Percentiles rank a stretch among this genome's conserved stretches.
These are phyloP conservation scores for Leptonema lineaticorne DNA, from an alignment of 1,140 invertebrate genomes.

Conservation along the genomic window DNA sequence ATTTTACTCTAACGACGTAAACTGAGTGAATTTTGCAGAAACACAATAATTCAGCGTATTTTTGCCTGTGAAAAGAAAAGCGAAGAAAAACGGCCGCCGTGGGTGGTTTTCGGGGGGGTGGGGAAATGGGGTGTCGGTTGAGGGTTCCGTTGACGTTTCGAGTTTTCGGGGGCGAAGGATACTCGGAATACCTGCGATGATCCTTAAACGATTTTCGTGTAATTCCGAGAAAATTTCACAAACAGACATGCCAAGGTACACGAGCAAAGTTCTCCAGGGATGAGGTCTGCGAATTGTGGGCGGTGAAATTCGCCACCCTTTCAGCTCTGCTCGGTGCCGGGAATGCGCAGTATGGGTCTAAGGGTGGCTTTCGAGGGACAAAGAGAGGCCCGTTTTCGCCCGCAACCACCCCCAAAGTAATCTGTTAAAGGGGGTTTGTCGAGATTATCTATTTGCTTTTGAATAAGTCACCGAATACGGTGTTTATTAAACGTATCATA, in stretches of 20 bases:
- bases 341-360: too few relatives aligned
- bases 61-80: too few relatives aligned
- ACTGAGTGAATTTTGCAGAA: too few relatives aligned
- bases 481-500: slow-evolving; percentile 23
- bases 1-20: too few relatives aligned
- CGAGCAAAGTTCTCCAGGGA: neutral
- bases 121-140: too few relatives aligned
- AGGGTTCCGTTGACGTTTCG: neutral
- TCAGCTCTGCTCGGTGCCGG: neutral
- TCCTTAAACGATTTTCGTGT: slow-evolving; percentile 21
- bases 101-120: too few relatives aligned
- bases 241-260: neutral
- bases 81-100: too few relatives aligned
- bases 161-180: neutral
- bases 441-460: slow-evolving; percentile 29
- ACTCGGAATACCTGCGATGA: slow-evolving; percentile 1
- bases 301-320: neutral
- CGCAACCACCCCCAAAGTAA: neutral
- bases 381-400: neutral
- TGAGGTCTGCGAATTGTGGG: neutral
- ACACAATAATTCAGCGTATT: too few relatives aligned
- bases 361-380: neutral
- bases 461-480: slow-evolving; percentile 14
- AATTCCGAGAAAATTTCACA: slow-evolving; percentile 22
- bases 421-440: slow-evolving; percentile 24